A percentile compares a stretch with the other conserved stretches of the same genome.
Conservation (phyloP, 2,113 vertebrate genomes). For the Zapus hudsonius region DNA sequence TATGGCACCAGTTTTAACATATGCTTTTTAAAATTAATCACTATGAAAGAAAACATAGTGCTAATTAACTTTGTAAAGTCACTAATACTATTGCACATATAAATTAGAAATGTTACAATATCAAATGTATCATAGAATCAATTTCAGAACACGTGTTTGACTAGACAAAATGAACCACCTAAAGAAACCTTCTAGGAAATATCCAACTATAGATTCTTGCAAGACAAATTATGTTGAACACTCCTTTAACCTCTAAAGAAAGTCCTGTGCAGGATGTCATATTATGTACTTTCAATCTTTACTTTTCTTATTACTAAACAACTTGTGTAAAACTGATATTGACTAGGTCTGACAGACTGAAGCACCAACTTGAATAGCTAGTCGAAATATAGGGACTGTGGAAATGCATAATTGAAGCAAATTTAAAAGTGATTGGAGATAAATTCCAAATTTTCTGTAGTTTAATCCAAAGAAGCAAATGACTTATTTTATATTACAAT, state of each 20-base stretch:
- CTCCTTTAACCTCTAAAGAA: background rate
- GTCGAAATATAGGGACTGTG: background rate
- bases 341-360: background rate
- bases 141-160: background rate
- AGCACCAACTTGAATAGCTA: background rate
- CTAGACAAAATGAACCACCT: background rate
- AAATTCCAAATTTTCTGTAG: slow-evolving; percentile 1
- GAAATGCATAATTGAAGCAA: background rate
- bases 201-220: background rate
- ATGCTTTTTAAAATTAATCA: background rate
- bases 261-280: background rate
- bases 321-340: background rate
- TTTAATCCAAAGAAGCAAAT: background rate
- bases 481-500: background rate
- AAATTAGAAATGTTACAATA: background rate
- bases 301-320: slow-evolving; percentile 1
- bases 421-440: background rate
- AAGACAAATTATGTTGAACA: background rate
- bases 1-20: background rate
- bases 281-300: background rate
- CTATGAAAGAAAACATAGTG: background rate
- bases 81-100: background rate
- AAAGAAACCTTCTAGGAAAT: background rate
- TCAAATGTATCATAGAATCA: background rate
- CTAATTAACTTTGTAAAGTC: background rate